Evolutionary conservation across 2,888 invertebrate genomes (phyloP), one percentile per base, ranked within the genome.

Genomic region (Lordiphosa fenestrarum): DNA sequence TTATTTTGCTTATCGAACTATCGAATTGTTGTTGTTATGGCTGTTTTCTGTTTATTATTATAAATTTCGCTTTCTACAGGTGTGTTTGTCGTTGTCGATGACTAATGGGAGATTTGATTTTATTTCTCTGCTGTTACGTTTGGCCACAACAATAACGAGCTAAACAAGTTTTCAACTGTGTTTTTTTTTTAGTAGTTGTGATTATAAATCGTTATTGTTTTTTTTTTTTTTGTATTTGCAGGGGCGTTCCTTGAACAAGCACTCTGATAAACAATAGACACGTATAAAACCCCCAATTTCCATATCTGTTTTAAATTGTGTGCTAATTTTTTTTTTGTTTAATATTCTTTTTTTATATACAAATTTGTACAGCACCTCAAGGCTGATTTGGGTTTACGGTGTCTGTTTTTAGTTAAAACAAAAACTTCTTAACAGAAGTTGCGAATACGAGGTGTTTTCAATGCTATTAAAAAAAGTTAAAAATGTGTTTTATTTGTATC

Each of bases 41-140:
- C 30, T 30, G 48, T 73, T 52, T 33, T 39, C 19, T 46, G 30
- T 46, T 38, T 42, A 37, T 36, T 64, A 40, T 51, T 40, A 68
- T 67, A 4, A 19, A 4, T 49, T 61, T 68, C 59, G 67, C 85
- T 78, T 74, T 84, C 76, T 72, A 82, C 85, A 84, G 83, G 85
- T 77, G 76, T 81, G 78, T 67, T 52, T 37, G 41, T 15, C 35
- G 38, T 36, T 51, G 58, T 37, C 66, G 64, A 67, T 84, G 85
- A 86, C 80, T 78, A 69, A 78, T 84, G 62, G 53, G 61, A 47
- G 62, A 52, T 54, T 66, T 70, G 72, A 53, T 57, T 55, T 49
- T 42, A 53, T 42, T 59, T 56, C 42, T 44, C 35, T 36, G 35
- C 12, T 23, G 67, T 44, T 50, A 37, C 57, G 44, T 64, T 33